Evolutionary conservation across 2,888 invertebrate species (phyloP), one percentile per base, ranked within the genome.

Genomic region (Cryptops parisi): DNA sequence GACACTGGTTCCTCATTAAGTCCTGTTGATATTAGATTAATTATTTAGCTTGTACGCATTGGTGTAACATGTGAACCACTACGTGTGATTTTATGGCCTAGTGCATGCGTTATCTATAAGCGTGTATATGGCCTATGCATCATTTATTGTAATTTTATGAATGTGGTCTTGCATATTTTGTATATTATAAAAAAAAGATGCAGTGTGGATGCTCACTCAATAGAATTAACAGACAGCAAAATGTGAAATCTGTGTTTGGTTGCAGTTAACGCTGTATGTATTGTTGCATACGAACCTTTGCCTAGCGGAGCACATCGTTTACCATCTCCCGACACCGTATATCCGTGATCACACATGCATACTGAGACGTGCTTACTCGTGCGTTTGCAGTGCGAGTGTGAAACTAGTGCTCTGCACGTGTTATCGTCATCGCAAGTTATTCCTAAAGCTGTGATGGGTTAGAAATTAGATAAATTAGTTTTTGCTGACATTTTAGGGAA

Each of bases 1-100:
- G 86, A 86, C 5, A 84, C 78, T 21, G 56, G 33, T 12, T 17
- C n/a, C 17, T 48, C 48, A 19, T 19, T 19, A 33, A 48, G 26
- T 6, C 48, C 48, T 48, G 33, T 33, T 33, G 9, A 15, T 33
- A 9, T 33, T 33, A n/a, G n/a, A n/a, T n/a, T n/a, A n/a, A n/a
- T n/a, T n/a, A n/a, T n/a, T n/a, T n/a, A n/a, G n/a, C n/a, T n/a
- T n/a, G n/a, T n/a, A n/a, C n/a, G n/a, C n/a, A n/a, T n/a, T n/a
- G n/a, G n/a, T n/a, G n/a, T n/a, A n/a, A n/a, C n/a, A n/a, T n/a
- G n/a, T n/a, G n/a, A n/a, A n/a, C n/a, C n/a, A n/a, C n/a, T n/a
- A n/a, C n/a, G n/a, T n/a, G n/a, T n/a, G n/a, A n/a, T n/a, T n/a
- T n/a, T n/a, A n/a, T n/a, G n/a, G n/a, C n/a, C n/a, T n/a, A n/a